phyloP scores from a whole-genome alignment of 2,113 vertebrate species.

The Petrocephalus zakoni region DNA sequence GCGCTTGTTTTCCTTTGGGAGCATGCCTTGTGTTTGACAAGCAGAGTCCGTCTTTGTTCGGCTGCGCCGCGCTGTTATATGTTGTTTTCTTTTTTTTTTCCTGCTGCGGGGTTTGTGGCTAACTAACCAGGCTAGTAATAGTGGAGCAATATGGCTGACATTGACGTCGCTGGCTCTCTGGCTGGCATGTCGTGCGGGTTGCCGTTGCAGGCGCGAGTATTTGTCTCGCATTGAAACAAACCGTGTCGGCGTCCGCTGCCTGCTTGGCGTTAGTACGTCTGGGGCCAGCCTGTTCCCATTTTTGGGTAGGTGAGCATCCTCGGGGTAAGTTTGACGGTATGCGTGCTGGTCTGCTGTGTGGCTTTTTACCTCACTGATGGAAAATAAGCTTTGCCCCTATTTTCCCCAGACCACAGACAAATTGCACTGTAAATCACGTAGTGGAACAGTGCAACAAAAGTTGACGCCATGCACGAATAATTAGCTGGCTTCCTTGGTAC shows the following conservation, averaged over 20 bases:
- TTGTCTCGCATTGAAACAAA: neutral
- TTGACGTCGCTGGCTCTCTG: constrained; percentile 50
- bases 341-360: neutral
- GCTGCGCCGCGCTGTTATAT: constrained; percentile 20
- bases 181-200: constrained; percentile 11
- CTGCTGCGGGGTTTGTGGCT: constrained; percentile 46
- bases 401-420: neutral
- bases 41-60: constrained; percentile 41
- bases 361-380: neutral
- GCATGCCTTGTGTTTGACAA: constrained; percentile 28
- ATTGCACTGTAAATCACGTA: constrained; percentile 8
- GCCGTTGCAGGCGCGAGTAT: constrained; percentile 2
- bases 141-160: constrained; percentile 74
- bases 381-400: neutral
- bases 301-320: neutral
- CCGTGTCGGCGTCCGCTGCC: constrained; percentile 26
- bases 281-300: neutral
- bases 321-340: neutral
- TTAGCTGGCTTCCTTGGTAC: neutral
- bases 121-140: constrained; percentile 40
- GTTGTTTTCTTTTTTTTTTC: constrained; percentile 28
- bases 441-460: constrained; percentile 22
- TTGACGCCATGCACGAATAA: neutral
- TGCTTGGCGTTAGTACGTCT: neutral
- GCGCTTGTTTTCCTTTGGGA: constrained; percentile 38